Conservation (phyloP, 2,113 vertebrate species). For the Clarias batrachus region DNA sequence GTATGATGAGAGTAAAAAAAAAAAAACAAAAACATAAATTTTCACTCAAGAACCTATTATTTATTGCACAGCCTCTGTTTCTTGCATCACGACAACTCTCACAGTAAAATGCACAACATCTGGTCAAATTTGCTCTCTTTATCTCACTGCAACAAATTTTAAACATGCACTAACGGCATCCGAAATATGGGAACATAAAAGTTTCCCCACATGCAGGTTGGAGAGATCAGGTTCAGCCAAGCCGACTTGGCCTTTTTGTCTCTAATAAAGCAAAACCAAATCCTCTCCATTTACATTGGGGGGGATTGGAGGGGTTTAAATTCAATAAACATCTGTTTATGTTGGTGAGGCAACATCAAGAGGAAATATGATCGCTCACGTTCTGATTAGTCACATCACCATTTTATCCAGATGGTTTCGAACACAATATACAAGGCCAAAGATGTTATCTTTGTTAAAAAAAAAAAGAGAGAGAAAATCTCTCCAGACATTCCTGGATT, state of each 20-base stretch:
- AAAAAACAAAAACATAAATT: not conserved
- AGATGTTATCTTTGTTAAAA: slow-evolving; percentile 14
- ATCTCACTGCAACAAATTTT: not conserved
- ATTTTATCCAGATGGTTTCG: slow-evolving; percentile 42
- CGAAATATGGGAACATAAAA: not conserved
- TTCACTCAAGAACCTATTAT: not conserved
- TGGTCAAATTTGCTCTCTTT: not conserved
- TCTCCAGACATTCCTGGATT: slow-evolving; percentile 1
- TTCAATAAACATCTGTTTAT: slow-evolving; percentile 45
- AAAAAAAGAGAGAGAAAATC: not conserved
- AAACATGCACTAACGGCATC: not conserved
- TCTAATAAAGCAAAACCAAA: slow-evolving; percentile 37
- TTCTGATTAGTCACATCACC: slow-evolving; percentile 33
- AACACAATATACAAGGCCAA: not conserved
- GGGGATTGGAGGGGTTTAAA: not conserved
- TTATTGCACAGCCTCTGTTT: not conserved
- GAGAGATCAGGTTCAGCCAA: slow-evolving; percentile 25
- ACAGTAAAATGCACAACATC: not conserved
- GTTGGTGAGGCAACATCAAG: slow-evolving; percentile 21
- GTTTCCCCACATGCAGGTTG: slow-evolving; percentile 7
- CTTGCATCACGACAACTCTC: not conserved
- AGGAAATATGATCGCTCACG: slow-evolving; percentile 12
- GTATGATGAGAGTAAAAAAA: not conserved
- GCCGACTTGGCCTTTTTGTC: not conserved
- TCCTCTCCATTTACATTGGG: slow-evolving; percentile 18